Percentiles rank a stretch among this genome's conserved stretches.
Evolutionary conservation across 2,888 invertebrate genomes (phyloP).

Genomic region (Dryadula phaetusa): DNA sequence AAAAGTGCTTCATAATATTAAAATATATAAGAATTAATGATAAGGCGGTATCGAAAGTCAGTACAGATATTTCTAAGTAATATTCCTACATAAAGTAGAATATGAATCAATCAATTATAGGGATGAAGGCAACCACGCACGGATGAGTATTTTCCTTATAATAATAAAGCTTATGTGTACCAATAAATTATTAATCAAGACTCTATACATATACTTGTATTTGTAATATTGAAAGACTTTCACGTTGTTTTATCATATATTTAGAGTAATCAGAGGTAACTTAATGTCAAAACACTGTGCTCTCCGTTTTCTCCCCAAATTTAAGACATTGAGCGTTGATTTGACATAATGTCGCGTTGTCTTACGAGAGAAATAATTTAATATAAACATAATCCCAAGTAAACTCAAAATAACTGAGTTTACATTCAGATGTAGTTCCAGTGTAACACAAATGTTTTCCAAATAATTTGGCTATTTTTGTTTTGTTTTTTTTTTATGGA

Average conservation of each 20-base stretch:
- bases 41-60: not conserved
- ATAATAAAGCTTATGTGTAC: not conserved
- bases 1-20: no score
- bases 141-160: not conserved
- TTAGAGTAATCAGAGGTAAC: not conserved
- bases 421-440: no score
- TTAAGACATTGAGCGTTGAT: no score
- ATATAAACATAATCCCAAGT: no score
- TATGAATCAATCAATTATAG: not conserved
- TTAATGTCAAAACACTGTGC: no score
- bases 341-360: no score
- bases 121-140: not conserved
- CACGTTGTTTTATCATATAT: not conserved
- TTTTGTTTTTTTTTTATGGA: no score
- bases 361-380: no score
- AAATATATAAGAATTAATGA: not conserved
- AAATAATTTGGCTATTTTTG: no score
- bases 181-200: constrained; percentile 8
- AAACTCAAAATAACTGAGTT: no score
- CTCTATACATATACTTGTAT: not conserved
- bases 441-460: no score
- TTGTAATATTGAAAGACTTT: not conserved
- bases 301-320: no score
- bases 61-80: not conserved
- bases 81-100: not conserved